These are phyloP conservation scores for Leptinotarsa undecemlineata DNA, from an alignment of 1,140 invertebrate genomes.

Conservation along the genomic window DNA sequence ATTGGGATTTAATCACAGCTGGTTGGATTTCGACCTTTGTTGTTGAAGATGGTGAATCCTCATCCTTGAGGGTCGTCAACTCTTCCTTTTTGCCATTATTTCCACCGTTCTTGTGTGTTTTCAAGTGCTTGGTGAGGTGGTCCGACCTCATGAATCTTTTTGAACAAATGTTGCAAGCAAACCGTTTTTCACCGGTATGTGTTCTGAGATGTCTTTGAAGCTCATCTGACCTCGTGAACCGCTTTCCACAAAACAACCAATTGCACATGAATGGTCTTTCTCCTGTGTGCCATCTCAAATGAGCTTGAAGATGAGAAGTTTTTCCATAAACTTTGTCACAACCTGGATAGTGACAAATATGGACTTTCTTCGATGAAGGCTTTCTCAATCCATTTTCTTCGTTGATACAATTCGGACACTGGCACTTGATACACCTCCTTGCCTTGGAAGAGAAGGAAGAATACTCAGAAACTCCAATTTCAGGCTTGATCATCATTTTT, in stretches of 20 bases:
- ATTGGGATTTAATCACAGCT: neutral
- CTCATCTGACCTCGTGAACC: constrained; percentile 88
- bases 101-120: constrained; percentile 69
- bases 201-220: constrained; percentile 80
- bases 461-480: constrained; percentile 41
- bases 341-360: constrained; percentile 89
- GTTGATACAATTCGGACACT: constrained; percentile 72
- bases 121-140: constrained; percentile 82
- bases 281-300: constrained; percentile 83
- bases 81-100: constrained; percentile 22
- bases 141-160: constrained; percentile 85
- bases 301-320: constrained; percentile 87
- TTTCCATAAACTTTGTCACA: constrained; percentile 92
- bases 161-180: constrained; percentile 72
- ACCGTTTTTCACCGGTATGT: constrained; percentile 83
- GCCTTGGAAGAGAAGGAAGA: constrained; percentile 44
- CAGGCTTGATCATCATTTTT: constrained; percentile 46
- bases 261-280: constrained; percentile 77
- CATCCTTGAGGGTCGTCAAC: neutral
- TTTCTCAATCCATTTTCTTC: constrained; percentile 68
- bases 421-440: constrained; percentile 59
- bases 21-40: neutral
- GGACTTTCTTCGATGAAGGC: constrained; percentile 70
- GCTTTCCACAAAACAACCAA: constrained; percentile 83
- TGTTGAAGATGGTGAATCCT: neutral